Conservation (phyloP, 53 echinoderm and acorn worm species). For the Hippasteria phrygiana region DNA sequence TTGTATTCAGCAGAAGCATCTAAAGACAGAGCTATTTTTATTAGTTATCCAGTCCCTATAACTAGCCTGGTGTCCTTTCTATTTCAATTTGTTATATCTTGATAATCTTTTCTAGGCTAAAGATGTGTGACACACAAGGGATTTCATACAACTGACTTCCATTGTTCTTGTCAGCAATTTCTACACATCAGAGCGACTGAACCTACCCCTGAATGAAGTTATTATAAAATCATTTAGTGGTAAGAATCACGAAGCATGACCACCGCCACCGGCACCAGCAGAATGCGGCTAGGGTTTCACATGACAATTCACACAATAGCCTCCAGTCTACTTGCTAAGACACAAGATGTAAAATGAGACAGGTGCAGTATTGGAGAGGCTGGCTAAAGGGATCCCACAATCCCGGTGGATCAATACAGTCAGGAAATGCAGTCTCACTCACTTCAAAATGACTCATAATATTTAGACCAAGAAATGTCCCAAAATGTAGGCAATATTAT, state of each 20-base stretch:
- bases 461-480: slow-evolving; percentile 47
- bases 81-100: no score
- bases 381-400: slow-evolving; percentile 36
- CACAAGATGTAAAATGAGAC: slow-evolving; percentile 62
- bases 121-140: not conserved
- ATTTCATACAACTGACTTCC: not conserved
- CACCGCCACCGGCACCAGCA: not conserved
- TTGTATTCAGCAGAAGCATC: no score
- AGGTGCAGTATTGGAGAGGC: slow-evolving; percentile 42
- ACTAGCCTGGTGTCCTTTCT: no score
- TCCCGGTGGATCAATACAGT: slow-evolving; percentile 39
- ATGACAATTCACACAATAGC: slow-evolving; percentile 56
- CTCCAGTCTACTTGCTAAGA: slow-evolving; percentile 48
- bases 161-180: not conserved
- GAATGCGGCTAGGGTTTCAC: slow-evolving; percentile 32
- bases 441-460: slow-evolving; percentile 64
- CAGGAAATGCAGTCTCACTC: slow-evolving; percentile 66
- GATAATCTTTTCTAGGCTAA: no score
- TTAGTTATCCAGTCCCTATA: no score
- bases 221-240: slow-evolving; percentile 61
- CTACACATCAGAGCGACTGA: slow-evolving; percentile 18
- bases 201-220: slow-evolving; percentile 18
- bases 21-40: no score
- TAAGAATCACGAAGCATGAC: slow-evolving; percentile 54
- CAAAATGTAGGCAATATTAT: slow-evolving; percentile 60